Conservation (phyloP, 2,888 invertebrate genomes). For the Sabatieria punctata region DNA sequence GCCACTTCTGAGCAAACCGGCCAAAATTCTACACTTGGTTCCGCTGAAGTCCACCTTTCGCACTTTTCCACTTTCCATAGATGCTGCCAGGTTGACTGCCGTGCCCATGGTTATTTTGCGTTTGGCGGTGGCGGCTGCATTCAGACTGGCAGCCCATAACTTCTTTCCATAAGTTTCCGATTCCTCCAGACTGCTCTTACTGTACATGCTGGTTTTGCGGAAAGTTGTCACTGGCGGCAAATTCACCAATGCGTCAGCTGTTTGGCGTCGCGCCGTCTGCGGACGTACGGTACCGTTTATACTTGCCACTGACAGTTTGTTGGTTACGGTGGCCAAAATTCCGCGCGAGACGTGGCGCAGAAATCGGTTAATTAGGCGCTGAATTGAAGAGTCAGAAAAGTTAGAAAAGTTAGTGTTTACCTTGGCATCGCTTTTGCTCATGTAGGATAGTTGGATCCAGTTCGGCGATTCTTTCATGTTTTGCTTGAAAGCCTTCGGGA, state of each 20-base stretch:
- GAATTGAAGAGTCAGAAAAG: too few relatives aligned
- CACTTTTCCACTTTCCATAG: neutral
- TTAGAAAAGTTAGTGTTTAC: neutral
- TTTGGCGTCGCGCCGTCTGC: neutral
- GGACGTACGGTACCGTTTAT: too few relatives aligned
- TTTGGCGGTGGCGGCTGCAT: neutral
- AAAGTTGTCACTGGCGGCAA: neutral
- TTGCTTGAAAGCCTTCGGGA: neutral
- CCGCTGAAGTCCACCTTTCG: neutral
- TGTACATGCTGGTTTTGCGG: neutral
- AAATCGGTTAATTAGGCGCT: too few relatives aligned
- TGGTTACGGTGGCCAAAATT: too few relatives aligned
- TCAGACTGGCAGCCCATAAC: neutral
- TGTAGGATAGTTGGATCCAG: neutral
- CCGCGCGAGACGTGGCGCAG: too few relatives aligned
- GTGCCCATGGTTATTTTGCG: neutral
- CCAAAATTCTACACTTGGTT: slow-evolving; percentile 1
- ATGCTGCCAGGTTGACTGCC: neutral
- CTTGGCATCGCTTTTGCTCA: neutral
- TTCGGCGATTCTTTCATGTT: neutral
- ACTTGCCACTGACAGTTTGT: too few relatives aligned
- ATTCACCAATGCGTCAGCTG: neutral
- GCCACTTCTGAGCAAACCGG: neutral
- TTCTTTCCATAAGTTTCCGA: neutral
- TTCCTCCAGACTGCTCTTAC: neutral